Conservation (phyloP, 2,797 vertebrate species). For the Etheostoma perlongum region DNA sequence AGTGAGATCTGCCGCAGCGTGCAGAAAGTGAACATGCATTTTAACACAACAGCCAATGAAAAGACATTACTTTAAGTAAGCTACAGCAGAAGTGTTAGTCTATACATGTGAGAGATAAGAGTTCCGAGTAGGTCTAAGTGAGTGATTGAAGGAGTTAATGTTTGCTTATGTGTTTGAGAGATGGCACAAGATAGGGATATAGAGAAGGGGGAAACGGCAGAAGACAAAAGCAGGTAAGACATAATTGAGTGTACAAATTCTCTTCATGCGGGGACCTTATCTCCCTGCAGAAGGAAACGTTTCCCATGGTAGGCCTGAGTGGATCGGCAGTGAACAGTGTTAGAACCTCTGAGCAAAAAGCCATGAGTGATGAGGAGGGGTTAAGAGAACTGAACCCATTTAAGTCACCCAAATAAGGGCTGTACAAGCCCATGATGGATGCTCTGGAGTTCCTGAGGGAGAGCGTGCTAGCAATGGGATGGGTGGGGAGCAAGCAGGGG, state of each 20-base stretch:
- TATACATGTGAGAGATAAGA: conserved; percentile 73
- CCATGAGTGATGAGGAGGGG: conserved; percentile 86
- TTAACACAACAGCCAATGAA: conserved; percentile 84
- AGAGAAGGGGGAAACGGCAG: conserved; percentile 37
- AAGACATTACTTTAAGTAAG: conserved; percentile 74
- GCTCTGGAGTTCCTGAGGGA: conserved; percentile 77
- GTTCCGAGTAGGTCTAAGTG: conserved; percentile 54
- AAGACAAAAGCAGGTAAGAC: conserved; percentile 51
- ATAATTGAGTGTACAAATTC: conserved; percentile 46
- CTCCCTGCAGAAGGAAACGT: conserved; percentile 59
- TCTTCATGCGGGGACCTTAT: conserved; percentile 63
- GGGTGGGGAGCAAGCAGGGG: conserved; percentile 66
- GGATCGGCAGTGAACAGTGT: conserved; percentile 68
- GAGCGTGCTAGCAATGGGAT: conserved; percentile 66
- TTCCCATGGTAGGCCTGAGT: conserved; percentile 79
- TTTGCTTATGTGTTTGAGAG: conserved; percentile 70
- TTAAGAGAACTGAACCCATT: conserved; percentile 91
- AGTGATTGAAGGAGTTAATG: conserved; percentile 65
- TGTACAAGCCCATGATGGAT: conserved; percentile 81
- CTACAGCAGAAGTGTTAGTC: conserved; percentile 70
- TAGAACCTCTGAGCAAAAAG: conserved; percentile 77
- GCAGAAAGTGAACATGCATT: conserved; percentile 77
- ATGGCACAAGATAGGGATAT: conserved; percentile 55
- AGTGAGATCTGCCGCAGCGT: conserved; percentile 64
- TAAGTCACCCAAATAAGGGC: conserved; percentile 89